phyloP scores from a whole-genome alignment of 2,888 invertebrate species.

The Polymixis flavicincta region DNA sequence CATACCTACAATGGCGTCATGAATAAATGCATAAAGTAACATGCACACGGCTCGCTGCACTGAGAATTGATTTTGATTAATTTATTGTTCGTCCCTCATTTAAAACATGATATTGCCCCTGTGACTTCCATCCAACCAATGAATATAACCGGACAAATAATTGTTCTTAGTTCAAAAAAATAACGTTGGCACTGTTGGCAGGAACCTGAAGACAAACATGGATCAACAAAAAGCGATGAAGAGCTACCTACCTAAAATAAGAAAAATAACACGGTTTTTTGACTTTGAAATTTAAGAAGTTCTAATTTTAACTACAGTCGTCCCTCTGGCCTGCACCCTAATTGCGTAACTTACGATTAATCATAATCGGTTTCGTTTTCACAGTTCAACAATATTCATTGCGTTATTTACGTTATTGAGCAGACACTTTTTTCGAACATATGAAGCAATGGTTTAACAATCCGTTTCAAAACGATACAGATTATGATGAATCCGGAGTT shows the following conservation, averaged over 20 bases:
- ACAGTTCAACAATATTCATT: no score
- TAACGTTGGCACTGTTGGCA: no score
- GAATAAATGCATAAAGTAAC: constrained; percentile 41
- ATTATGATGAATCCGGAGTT: no score
- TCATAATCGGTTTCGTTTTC: no score
- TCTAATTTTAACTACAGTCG: constrained; percentile 61
- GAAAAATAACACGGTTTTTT: constrained; percentile 21
- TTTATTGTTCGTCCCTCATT: constrained; percentile 55
- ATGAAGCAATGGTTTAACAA: no score
- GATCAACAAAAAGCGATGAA: constrained; percentile 19
- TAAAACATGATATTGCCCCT: constrained; percentile 24
- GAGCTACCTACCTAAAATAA: constrained; percentile 15
- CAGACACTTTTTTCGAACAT: no score
- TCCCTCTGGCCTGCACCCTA: no score
- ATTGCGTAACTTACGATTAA: no score
- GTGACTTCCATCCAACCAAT: constrained; percentile 24
- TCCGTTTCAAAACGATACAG: no score
- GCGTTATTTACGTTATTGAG: no score
- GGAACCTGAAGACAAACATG: neutral
- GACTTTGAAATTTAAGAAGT: constrained; percentile 61
- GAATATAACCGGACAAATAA: constrained; percentile 35
- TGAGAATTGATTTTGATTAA: constrained; percentile 60
- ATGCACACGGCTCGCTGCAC: constrained; percentile 40
- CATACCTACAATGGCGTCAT: constrained; percentile 36
- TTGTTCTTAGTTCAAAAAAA: constrained; percentile 25